Evolutionary conservation across 2,888 invertebrate species (phyloP), one percentile per base, ranked within the genome.

Genomic region (Acanthopleura granulata): DNA sequence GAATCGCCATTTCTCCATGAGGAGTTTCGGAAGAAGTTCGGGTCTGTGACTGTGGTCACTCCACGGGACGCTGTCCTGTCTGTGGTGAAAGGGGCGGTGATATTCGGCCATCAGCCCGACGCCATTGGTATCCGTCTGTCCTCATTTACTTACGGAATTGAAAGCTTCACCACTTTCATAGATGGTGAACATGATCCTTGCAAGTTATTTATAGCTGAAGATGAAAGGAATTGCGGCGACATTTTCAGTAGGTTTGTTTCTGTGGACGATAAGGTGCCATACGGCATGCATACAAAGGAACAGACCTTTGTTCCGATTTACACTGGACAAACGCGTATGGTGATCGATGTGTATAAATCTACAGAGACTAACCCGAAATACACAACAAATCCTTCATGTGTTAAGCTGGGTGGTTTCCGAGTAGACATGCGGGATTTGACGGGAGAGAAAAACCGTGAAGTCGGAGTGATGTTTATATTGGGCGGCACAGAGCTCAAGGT

Each of bases 401-500:
- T 62, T 14, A 66, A 78, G n/a, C 57, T 81, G 11, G 82, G 81
- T 0, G 69, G 72, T 25, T 73, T 82, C 14, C 71, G 11, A 0
- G 78, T 82, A 0, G 75, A 79, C 1, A 77, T 82, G 72, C 77
- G 78, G 0, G 78, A 80, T 29, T 76, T 77, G 12, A 74, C 74
- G 25, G 78, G 77, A 0, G 78, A 74, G 15, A 22, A 70, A 0
- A 51, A 79, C 0, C 62, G 80, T 30, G 27, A 72, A 12, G 75
- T 79, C 1, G 73, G 71, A 0, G 81, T 79, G 0, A 66, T 73
- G 11, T 75, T 82, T 73, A 77, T 78, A 16, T 81, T 80, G 61
- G 82, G 82, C 14, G 81, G 80, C 0, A 80, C 82, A 14, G 79
- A 81, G 66, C 27, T 82, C 9, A 70, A 75, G 15, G 81, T 82